Evolutionary conservation across 2,797 vertebrate genomes (phyloP).

Genomic region (Coilia nasus): DNA sequence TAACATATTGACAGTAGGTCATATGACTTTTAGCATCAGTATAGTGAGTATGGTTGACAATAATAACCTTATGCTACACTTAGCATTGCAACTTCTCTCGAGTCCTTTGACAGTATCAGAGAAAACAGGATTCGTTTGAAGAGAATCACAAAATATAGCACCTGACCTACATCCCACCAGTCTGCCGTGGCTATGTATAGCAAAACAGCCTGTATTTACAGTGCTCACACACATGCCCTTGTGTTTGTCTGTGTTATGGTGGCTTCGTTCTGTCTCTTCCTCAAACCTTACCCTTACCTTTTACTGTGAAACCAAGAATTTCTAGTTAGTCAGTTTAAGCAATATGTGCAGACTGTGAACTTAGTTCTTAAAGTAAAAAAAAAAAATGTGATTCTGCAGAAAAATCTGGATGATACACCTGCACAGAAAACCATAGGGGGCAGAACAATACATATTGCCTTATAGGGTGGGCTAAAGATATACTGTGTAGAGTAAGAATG

Average conservation of each 20-base stretch:
- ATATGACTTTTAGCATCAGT: neutral
- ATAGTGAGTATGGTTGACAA: neutral
- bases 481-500: neutral
- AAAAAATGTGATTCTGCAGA: neutral
- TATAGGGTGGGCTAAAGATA: neutral
- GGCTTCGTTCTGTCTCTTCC: slow-evolving; percentile 21
- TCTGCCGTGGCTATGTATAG: neutral
- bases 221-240: slow-evolving; percentile 4
- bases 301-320: neutral
- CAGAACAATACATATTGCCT: neutral
- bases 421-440: neutral
- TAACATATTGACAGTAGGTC: neutral
- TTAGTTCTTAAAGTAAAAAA: neutral
- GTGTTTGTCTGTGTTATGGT: slow-evolving; percentile 10
- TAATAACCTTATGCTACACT: neutral
- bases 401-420: neutral
- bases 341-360: neutral
- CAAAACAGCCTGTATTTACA: slow-evolving; percentile 37
- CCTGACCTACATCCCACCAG: neutral
- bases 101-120: neutral
- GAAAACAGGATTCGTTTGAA: neutral
- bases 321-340: neutral
- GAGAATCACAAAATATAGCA: neutral
- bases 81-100: neutral
- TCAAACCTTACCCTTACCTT: neutral